Evolutionary conservation across 1,140 invertebrate species (phyloP).

Genomic region (Melanaphis sacchari): DNA sequence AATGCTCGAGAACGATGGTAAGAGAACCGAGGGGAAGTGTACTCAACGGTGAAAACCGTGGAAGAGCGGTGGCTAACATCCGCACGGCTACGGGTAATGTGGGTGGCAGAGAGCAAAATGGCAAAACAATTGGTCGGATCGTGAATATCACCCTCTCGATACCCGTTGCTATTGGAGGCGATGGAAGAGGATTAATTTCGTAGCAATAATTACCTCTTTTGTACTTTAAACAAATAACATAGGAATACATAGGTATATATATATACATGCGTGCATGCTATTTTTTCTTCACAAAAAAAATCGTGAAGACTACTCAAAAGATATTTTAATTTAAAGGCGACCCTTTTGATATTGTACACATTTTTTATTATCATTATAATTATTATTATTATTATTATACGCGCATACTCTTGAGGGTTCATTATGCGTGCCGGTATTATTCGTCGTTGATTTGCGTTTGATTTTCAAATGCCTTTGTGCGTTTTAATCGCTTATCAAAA

Average conservation of each 20-base stretch:
- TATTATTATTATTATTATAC: background rate
- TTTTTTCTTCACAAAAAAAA: background rate
- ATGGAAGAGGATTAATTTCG: constrained; percentile 29
- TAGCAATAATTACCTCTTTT: constrained; percentile 52
- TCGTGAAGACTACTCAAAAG: background rate
- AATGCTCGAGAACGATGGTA: background rate
- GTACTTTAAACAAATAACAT: background rate
- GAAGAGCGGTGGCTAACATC: background rate
- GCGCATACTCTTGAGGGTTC: background rate
- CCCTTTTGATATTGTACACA: constrained; percentile 24
- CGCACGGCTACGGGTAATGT: background rate
- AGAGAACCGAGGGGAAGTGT: background rate
- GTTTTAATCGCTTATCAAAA: constrained; percentile 44
- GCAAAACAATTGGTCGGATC: constrained; percentile 54
- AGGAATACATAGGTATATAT: background rate
- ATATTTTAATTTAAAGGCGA: background rate
- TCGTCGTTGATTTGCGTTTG: constrained; percentile 6
- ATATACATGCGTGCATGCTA: background rate
- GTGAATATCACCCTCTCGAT: background rate
- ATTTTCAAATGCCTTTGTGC: constrained; percentile 50
- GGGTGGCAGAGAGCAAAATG: constrained; percentile 27
- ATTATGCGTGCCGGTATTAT: constrained; percentile 3
- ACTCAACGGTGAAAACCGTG: constrained; percentile 33
- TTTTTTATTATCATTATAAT: constrained; percentile 34
- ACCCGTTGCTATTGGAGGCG: background rate